phyloP scores from a whole-genome alignment of 2,113 vertebrate genomes.

The human (Homo sapiens) region GRCh38 chr1:217703501-217704000 shows the following conservation, averaged over 20 bases:
- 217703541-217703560: not conserved
- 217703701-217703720: not conserved
- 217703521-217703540: not conserved
- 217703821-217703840: not conserved
- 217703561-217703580: not conserved
- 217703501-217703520: not conserved
- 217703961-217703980: not conserved
- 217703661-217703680: not conserved
- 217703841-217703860: not conserved
- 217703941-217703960: not conserved
- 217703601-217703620: not conserved
- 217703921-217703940: not conserved
- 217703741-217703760: not conserved
- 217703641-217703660: not conserved
- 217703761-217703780: too few relatives aligned
- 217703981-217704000: not conserved
- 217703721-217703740: not conserved
- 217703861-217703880: not conserved
- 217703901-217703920: not conserved
- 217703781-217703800: not conserved
- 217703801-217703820: not conserved
- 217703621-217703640: not conserved
- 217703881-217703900: not conserved
- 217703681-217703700: not conserved
- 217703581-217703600: not conserved